Base-by-base conservation (phyloP, 1,140 invertebrate genomes). In the Zaprionus camerounensis region DNA sequence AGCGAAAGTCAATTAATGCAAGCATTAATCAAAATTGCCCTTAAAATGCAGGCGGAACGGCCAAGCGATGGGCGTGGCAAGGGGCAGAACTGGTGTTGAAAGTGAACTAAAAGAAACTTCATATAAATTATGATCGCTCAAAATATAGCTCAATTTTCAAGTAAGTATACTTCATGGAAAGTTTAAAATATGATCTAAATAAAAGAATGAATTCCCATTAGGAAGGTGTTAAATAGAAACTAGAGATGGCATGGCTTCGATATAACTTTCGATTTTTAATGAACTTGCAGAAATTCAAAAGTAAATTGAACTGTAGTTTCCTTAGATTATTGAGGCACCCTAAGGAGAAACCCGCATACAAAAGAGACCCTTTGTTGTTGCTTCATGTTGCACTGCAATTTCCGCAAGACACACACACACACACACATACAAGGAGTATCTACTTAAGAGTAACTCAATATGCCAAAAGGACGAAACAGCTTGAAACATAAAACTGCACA, bases 1-100 rank as follows among this genome's bases (percentile, higher is more conserved):
- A 91, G 85, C 80, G 86, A 90, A 90, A 90, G 85, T 91, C 85
- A 91, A 90, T 90, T 80, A 91, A 84, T 72, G 79, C 72, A 86
- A 77, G 31, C 87, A 90, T 91, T 86, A 91, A 91, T 90, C 85
- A 90, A 85, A 17, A 75, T 55, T 76, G 72, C 73, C 68, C 69
- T 81, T 53, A 77, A 82, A 78, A 75, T 36, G 44, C 49, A 38
- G n/a, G 20, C 26, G 55, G 36, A 22, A 65, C 49, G 69, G 63
- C 67, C 31, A 5, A n/a, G 56, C 56, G 36, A 0, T 4, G 64
- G 61, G 70, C 63, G 53, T 28, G 53, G 53, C 53, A 28, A 28
- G n/a, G 4, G 13, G n/a, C 41, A 46, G 41, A 46, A 1, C n/a
- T 46, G 41, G 46, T 24, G 46, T 51, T 51, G 46, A 51, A 51